Conservation (phyloP, 2,113 vertebrate genomes). For the Oostethus manadensis region DNA sequence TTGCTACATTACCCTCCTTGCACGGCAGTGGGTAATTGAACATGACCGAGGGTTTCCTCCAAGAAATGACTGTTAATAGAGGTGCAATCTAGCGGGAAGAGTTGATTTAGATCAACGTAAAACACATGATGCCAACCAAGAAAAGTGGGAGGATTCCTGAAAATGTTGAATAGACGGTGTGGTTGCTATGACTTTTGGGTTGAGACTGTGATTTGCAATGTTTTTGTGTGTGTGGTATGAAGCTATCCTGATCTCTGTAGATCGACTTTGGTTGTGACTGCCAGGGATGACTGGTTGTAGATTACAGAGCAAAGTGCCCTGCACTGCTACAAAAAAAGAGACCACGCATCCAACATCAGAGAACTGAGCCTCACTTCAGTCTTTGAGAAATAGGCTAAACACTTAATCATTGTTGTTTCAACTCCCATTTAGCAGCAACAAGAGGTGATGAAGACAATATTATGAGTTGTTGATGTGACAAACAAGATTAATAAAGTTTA, state of each 20-base stretch:
- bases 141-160: constrained; percentile 14
- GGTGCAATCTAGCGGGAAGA: constrained; percentile 32
- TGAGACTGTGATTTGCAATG: constrained; percentile 11
- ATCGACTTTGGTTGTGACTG: constrained; percentile 28
- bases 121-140: constrained; percentile 13
- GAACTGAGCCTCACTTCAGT: constrained; percentile 25
- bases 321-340: constrained; percentile 50
- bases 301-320: constrained; percentile 51
- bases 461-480: background rate
- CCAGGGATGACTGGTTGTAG: constrained; percentile 28
- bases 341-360: constrained; percentile 44
- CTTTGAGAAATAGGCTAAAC: constrained; percentile 31
- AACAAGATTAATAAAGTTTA: constrained; percentile 3
- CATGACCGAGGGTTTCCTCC: constrained; percentile 54
- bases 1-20: constrained; percentile 31
- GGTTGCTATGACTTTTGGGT: background rate
- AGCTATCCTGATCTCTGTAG: background rate
- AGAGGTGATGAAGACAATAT: constrained; percentile 9
- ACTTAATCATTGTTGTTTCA: constrained; percentile 37
- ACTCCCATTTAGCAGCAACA: constrained; percentile 4
- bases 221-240: constrained; percentile 14
- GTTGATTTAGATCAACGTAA: constrained; percentile 27
- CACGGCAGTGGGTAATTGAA: constrained; percentile 55
- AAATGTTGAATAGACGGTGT: too few relatives aligned
- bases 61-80: constrained; percentile 58